Percentiles rank a stretch among this genome's conserved stretches.
phyloP scores from a whole-genome alignment of 2,888 invertebrate genomes.

The Heliothis peltigera region DNA sequence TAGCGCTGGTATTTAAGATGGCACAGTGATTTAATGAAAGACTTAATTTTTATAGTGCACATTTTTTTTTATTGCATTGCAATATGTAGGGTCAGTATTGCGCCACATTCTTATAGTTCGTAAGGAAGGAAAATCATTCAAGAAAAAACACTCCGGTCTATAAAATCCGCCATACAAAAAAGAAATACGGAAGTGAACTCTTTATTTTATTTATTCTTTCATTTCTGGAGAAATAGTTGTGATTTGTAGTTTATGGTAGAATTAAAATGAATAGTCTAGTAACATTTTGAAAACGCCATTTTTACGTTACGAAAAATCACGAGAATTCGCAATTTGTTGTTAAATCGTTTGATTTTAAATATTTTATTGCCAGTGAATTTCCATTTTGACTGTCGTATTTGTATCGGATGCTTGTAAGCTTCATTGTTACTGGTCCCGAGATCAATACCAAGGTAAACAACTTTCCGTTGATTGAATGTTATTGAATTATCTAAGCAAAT shows the following conservation, averaged over 20 bases:
- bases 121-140: no score
- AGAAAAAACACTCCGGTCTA: no score
- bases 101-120: no score
- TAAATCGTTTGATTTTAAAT: constrained; percentile 26
- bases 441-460: constrained; percentile 76
- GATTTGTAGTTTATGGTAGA: constrained; percentile 7
- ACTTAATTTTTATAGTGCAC: no score
- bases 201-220: no score
- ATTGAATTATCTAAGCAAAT: constrained; percentile 55
- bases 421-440: constrained; percentile 16
- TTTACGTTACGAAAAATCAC: constrained; percentile 65
- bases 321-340: constrained; percentile 59
- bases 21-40: no score
- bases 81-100: no score
- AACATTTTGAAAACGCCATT: constrained; percentile 76
- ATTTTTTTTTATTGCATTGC: no score
- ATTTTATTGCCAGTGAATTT: constrained; percentile 15
- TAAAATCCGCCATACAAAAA: no score
- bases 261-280: constrained; percentile 39
- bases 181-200: no score
- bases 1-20: no score
- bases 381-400: constrained; percentile 6
- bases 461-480: constrained; percentile 61
- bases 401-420: constrained; percentile 17
- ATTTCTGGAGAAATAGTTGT: no score